These are phyloP conservation scores for Elanoides forficatus DNA, from an alignment of 2,113 vertebrate genomes.

Conservation along the genomic window DNA sequence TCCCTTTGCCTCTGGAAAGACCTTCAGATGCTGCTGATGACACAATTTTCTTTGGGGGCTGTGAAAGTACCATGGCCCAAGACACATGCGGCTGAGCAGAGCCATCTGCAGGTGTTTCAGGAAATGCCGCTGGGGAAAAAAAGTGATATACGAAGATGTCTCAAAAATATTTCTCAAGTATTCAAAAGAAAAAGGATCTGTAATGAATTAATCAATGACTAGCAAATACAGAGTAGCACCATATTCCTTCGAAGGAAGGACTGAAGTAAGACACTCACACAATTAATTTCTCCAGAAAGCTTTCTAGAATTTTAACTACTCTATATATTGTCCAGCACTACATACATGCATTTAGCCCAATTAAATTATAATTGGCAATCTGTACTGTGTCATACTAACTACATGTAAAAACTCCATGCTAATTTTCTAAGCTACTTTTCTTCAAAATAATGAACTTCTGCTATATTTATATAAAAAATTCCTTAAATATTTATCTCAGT, in stretches of 20 bases:
- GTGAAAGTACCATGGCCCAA: constrained; percentile 56
- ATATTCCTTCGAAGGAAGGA: not conserved
- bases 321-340: not conserved
- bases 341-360: not conserved
- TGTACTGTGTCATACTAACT: not conserved
- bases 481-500: not conserved
- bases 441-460: not conserved
- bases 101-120: constrained; percentile 57
- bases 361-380: not conserved
- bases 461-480: not conserved
- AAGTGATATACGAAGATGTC: not conserved
- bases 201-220: not conserved
- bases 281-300: not conserved
- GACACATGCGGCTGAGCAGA: constrained; percentile 53
- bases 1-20: constrained; percentile 41
- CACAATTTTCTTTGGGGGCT: constrained; percentile 48
- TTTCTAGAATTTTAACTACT: not conserved
- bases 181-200: not conserved
- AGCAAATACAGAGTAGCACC: not conserved
- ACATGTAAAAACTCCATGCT: not conserved
- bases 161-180: not conserved
- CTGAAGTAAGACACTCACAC: not conserved
- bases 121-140: constrained; percentile 6
- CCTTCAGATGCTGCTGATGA: constrained; percentile 37
- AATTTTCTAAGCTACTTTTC: not conserved